A percentile compares a stretch with the other conserved stretches of the same genome.
Conservation (phyloP, 2,888 invertebrate species). For the Diplazon laetatorius region DNA sequence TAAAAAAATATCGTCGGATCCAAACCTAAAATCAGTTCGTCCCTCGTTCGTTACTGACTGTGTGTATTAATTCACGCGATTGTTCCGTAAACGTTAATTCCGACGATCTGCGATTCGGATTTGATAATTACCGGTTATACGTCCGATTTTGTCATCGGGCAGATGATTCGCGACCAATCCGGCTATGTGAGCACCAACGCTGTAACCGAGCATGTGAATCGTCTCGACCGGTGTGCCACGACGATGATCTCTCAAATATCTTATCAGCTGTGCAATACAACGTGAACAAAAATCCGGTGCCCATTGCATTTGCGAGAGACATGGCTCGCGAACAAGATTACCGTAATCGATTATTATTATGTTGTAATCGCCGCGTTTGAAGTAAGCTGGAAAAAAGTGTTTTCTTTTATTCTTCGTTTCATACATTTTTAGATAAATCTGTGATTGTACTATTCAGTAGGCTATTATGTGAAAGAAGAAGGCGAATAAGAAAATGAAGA, state of each 20-base stretch:
- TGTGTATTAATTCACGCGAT: constrained; percentile 42
- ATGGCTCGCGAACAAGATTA: constrained; percentile 91
- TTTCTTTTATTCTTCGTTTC: not conserved
- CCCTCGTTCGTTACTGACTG: constrained; percentile 55
- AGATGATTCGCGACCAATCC: constrained; percentile 92
- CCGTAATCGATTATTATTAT: constrained; percentile 94
- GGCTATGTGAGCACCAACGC: constrained; percentile 93
- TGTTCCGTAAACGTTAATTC: not conserved
- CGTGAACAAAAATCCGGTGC: constrained; percentile 84
- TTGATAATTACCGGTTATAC: constrained; percentile 88
- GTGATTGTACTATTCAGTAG: too few species aligned
- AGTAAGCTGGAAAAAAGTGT: constrained; percentile 85
- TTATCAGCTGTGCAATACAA: constrained; percentile 92
- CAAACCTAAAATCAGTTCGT: constrained; percentile 84
- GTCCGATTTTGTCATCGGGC: constrained; percentile 89
- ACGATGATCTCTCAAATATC: constrained; percentile 91
- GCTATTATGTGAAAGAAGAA: too few species aligned
- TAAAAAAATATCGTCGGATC: constrained; percentile 94
- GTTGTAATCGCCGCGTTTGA: constrained; percentile 91
- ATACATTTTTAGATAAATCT: too few species aligned
- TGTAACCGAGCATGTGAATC: constrained; percentile 92
- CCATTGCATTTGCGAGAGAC: constrained; percentile 88
- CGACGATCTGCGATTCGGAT: constrained; percentile 11
- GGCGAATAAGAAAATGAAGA: too few species aligned
- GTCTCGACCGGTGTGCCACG: constrained; percentile 89